phyloP scores from a whole-genome alignment of 2,797 vertebrate genomes.

The Pseudochirops cupreus region DNA sequence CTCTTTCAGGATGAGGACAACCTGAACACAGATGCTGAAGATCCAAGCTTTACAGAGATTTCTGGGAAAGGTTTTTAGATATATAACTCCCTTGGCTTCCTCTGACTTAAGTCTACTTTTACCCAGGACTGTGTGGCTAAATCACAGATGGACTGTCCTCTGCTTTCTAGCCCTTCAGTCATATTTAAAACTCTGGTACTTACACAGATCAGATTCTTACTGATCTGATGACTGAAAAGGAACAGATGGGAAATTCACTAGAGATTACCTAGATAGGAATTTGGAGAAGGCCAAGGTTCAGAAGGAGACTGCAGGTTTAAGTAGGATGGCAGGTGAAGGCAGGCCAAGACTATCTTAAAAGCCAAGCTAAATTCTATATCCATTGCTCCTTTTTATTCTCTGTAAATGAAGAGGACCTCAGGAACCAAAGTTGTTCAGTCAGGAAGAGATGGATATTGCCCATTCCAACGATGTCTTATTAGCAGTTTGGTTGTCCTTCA shows the following conservation, averaged over 20 bases:
- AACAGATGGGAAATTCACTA: not conserved
- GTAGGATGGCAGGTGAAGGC: not conserved
- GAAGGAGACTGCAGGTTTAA: conserved; percentile 7
- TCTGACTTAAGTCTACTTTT: not conserved
- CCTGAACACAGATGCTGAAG: not conserved
- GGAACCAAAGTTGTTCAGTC: not conserved
- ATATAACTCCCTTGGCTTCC: not conserved
- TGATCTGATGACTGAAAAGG: not conserved
- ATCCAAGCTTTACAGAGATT: not conserved
- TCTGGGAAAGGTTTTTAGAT: not conserved
- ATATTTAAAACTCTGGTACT: conserved; percentile 3
- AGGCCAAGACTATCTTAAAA: conserved; percentile 29
- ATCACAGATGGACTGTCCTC: not conserved
- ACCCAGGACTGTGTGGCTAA: not conserved
- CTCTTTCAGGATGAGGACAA: not conserved
- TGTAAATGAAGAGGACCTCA: not conserved
- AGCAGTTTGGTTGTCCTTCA: conserved; percentile 4
- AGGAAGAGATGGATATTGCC: not conserved
- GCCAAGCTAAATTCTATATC: conserved; percentile 53
- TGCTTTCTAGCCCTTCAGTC: not conserved
- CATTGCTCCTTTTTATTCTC: conserved; percentile 4
- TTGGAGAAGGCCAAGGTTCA: not conserved
- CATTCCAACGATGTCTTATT: not conserved
- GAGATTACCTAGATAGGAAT: not conserved
- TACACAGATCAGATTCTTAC: not conserved